These are phyloP conservation scores for Centropus bengalensis DNA, from an alignment of 2,113 vertebrate genomes.

Conservation along the genomic window DNA sequence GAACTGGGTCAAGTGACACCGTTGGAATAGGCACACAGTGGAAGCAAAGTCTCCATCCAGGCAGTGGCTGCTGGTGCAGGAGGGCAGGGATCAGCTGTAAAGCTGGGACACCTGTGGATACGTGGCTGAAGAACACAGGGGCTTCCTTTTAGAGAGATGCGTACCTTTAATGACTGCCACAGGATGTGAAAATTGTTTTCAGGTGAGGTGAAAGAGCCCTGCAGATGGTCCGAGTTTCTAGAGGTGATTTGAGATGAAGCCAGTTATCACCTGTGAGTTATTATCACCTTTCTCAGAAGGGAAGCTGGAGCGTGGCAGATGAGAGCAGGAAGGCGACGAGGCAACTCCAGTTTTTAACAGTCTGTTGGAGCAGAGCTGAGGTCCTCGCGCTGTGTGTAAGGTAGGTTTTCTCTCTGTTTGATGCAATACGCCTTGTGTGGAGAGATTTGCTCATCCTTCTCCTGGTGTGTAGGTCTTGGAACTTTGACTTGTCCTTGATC, in stretches of 20 bases:
- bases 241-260: neutral
- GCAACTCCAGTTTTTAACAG: neutral
- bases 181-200: neutral
- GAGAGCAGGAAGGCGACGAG: neutral
- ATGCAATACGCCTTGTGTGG: neutral
- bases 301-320: neutral
- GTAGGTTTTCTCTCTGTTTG: neutral
- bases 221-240: neutral
- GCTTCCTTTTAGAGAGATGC: neutral
- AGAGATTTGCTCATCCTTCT: neutral
- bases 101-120: neutral
- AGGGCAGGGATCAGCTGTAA: neutral
- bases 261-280: neutral
- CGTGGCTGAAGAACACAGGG: rapidly evolving
- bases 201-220: neutral
- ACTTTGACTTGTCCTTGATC: neutral
- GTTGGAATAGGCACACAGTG: rapidly evolving
- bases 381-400: too few species aligned
- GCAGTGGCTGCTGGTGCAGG: neutral
- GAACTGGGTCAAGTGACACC: neutral
- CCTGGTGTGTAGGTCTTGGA: neutral
- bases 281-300: neutral
- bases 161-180: rapidly evolving
- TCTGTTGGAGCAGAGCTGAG: neutral
- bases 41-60: neutral